Percentiles rank a stretch among this genome's conserved stretches.
Evolutionary conservation across 53 echinoderm and acorn worm genomes (phyloP).

Genomic region (Astropecten irregularis): DNA sequence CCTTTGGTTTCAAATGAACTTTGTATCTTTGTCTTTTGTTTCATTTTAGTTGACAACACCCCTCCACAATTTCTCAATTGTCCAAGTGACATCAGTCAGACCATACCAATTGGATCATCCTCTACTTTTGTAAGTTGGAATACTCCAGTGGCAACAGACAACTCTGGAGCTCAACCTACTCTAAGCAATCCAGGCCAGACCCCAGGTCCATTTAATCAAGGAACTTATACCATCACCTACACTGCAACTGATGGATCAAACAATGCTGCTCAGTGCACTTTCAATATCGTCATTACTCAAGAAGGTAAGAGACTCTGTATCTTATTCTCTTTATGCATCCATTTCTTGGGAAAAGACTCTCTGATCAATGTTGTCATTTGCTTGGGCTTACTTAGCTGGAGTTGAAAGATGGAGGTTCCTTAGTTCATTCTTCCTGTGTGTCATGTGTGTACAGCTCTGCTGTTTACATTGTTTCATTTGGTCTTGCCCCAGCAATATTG

Average conservation of each 20-base stretch:
- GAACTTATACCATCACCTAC: constrained; percentile 6
- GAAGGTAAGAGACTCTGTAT: too few species aligned
- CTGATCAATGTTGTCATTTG: too few species aligned
- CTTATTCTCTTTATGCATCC: too few species aligned
- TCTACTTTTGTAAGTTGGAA: neutral
- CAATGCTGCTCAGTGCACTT: neutral
- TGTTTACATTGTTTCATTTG: too few species aligned
- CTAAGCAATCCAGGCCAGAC: neutral
- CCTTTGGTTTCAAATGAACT: too few species aligned
- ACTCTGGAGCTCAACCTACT: neutral
- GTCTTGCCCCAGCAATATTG: too few species aligned
- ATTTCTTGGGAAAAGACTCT: too few species aligned
- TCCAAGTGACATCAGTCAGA: neutral
- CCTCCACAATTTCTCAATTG: neutral
- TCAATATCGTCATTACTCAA: neutral
- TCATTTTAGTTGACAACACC: neutral
- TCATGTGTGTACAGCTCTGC: too few species aligned
- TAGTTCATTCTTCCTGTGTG: too few species aligned
- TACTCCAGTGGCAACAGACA: neutral
- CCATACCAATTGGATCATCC: neutral
- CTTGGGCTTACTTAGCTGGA: too few species aligned
- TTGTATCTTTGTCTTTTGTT: neutral
- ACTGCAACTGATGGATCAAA: neutral
- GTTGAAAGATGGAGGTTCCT: too few species aligned
- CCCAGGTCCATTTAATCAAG: neutral